Evolutionary conservation across 2,113 vertebrate genomes (phyloP).

Genomic region (Calypte anna): DNA sequence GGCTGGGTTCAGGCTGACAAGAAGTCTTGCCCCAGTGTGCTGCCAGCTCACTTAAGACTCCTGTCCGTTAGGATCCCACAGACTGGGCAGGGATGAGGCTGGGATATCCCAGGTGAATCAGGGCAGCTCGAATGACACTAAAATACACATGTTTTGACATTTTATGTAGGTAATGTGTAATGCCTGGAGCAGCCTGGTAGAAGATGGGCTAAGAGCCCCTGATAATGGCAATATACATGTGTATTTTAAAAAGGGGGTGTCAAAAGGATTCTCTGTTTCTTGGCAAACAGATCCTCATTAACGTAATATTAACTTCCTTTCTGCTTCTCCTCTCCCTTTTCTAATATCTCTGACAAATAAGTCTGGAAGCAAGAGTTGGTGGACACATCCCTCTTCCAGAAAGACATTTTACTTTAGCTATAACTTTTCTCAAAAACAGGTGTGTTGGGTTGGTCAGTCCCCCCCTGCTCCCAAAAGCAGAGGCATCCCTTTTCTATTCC

Average conservation of each 20-base stretch:
- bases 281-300: background rate
- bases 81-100: background rate
- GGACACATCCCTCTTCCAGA: background rate
- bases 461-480: background rate
- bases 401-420: background rate
- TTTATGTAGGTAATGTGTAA: background rate
- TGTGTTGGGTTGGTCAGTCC: background rate
- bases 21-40: background rate
- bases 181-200: background rate
- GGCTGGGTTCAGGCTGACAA: background rate
- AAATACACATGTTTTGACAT: background rate
- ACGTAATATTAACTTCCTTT: background rate
- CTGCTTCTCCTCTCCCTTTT: background rate
- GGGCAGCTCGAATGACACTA: background rate
- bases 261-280: background rate
- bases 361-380: background rate
- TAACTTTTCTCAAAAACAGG: background rate
- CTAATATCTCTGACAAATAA: background rate
- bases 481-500: background rate
- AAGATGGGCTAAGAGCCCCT: background rate
- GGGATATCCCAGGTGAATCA: background rate
- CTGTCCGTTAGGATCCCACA: accelerated
- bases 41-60: background rate
- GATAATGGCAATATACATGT: background rate
- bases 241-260: background rate